Conservation (phyloP, 1,140 invertebrate species). For the Andricus grossulariae region DNA sequence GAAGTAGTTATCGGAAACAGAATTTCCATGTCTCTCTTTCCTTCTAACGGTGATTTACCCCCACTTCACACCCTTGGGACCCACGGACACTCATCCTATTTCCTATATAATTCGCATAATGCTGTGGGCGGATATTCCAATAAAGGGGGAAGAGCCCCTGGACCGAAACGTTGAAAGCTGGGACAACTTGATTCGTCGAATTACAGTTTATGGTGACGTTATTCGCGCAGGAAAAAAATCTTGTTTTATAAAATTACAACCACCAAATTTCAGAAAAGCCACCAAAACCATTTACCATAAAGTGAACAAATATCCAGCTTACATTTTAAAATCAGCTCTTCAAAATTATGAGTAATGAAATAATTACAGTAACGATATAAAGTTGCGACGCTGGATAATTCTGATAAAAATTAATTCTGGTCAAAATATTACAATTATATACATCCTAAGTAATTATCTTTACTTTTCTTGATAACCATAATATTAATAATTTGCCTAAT, state of each 20-base stretch:
- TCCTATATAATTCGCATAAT: slow-evolving; percentile 76
- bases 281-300: no score
- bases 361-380: no score
- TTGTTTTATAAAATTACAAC: not conserved
- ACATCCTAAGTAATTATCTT: no score
- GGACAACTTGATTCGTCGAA: slow-evolving; percentile 66
- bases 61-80: slow-evolving; percentile 53
- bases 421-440: no score
- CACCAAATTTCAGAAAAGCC: not conserved
- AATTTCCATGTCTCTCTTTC: slow-evolving; percentile 41
- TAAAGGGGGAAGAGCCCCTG: slow-evolving; percentile 71
- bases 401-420: no score
- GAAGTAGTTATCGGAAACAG: slow-evolving; percentile 25
- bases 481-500: no score
- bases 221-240: slow-evolving; percentile 13
- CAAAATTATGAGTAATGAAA: no score
- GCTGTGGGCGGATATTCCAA: slow-evolving; percentile 76
- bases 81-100: slow-evolving; percentile 70
- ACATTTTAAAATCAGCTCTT: no score
- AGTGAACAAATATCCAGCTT: no score
- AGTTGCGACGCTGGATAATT: no score
- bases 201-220: slow-evolving; percentile 62
- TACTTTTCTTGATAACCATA: no score
- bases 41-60: slow-evolving; percentile 37
- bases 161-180: slow-evolving; percentile 62